Evolutionary conservation across 2,888 invertebrate genomes (phyloP).

Genomic region (Hydroisotoma schaefferi): DNA sequence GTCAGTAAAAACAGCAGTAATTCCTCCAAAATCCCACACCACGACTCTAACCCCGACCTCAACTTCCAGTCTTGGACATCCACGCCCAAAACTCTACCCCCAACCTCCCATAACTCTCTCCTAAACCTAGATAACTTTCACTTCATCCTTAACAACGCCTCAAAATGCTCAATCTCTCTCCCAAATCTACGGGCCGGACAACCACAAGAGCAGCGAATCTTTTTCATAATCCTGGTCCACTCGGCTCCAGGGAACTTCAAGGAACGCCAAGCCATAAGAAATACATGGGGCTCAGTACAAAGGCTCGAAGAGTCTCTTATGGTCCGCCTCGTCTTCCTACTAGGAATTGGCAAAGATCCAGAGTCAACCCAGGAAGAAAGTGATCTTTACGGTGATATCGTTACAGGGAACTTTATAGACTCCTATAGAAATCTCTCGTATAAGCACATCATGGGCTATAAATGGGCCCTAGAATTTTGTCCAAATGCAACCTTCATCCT

Average conservation of each 20-base stretch:
- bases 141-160: slow-evolving; percentile 26
- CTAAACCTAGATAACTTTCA: slow-evolving; percentile 6
- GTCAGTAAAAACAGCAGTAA: slow-evolving; percentile 18
- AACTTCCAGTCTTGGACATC: neutral
- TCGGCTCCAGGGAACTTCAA: slow-evolving; percentile 49
- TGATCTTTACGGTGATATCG: slow-evolving; percentile 35
- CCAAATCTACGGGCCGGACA: too few species aligned
- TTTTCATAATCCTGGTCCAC: slow-evolving; percentile 49
- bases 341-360: too few species aligned
- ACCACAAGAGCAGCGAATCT: too few species aligned
- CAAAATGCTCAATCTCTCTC: slow-evolving; percentile 27
- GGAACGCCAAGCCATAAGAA: slow-evolving; percentile 49
- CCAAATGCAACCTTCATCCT: slow-evolving; percentile 45
- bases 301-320: slow-evolving; percentile 29
- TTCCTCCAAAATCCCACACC: slow-evolving; percentile 8
- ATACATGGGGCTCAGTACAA: slow-evolving; percentile 50
- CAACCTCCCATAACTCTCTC: neutral
- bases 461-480: slow-evolving; percentile 47
- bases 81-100: neutral
- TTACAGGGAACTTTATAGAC: slow-evolving; percentile 46
- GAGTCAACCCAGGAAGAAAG: slow-evolving; percentile 35
- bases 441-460: slow-evolving; percentile 49
- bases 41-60: slow-evolving; percentile 6
- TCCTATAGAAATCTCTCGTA: slow-evolving; percentile 48
- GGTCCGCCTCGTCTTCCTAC: slow-evolving; percentile 48